phyloP scores from a whole-genome alignment of 64 coral and sea anemone species.

The Orbicella faveolata region DNA sequence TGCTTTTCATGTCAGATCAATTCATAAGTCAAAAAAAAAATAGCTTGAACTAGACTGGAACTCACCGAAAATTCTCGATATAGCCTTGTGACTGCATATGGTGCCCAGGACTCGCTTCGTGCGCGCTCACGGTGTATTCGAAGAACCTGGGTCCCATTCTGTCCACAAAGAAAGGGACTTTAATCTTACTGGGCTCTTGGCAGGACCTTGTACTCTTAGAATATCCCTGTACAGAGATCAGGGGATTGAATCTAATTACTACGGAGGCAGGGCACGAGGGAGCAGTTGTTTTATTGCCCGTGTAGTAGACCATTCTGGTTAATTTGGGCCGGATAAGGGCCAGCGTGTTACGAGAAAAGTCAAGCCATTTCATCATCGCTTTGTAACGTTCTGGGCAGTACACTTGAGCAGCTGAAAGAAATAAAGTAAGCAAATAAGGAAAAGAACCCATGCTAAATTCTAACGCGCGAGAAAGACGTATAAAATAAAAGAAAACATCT shows the following conservation, averaged over 20 bases:
- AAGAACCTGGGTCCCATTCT: slow-evolving; percentile 67
- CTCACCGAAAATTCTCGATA: slow-evolving; percentile 69
- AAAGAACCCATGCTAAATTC: neutral
- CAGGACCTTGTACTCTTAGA: neutral
- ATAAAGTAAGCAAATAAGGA: neutral
- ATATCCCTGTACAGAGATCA: slow-evolving; percentile 49
- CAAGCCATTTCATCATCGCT: slow-evolving; percentile 70
- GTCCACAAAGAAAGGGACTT: slow-evolving; percentile 77
- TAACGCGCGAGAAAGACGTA: too few species aligned
- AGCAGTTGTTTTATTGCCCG: slow-evolving; percentile 59
- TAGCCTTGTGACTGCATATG: slow-evolving; percentile 76
- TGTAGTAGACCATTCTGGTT: slow-evolving; percentile 27
- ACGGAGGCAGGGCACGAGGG: slow-evolving; percentile 51
- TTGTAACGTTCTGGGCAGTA: slow-evolving; percentile 70
- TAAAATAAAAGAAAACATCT: too few species aligned
- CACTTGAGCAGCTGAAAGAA: slow-evolving; percentile 41
- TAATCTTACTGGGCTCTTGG: slow-evolving; percentile 31
- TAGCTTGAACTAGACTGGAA: neutral
- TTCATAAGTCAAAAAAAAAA: neutral
- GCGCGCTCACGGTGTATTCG: slow-evolving; percentile 64
- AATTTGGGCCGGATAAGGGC: slow-evolving; percentile 36
- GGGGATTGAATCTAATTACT: slow-evolving; percentile 34
- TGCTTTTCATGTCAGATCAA: neutral
- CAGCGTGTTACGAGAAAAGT: slow-evolving; percentile 48
- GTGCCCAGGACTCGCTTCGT: slow-evolving; percentile 83